Evolutionary conservation across 2,888 invertebrate species (phyloP), one percentile per base, ranked within the genome.

Genomic region (Protophormia terraenovae): DNA sequence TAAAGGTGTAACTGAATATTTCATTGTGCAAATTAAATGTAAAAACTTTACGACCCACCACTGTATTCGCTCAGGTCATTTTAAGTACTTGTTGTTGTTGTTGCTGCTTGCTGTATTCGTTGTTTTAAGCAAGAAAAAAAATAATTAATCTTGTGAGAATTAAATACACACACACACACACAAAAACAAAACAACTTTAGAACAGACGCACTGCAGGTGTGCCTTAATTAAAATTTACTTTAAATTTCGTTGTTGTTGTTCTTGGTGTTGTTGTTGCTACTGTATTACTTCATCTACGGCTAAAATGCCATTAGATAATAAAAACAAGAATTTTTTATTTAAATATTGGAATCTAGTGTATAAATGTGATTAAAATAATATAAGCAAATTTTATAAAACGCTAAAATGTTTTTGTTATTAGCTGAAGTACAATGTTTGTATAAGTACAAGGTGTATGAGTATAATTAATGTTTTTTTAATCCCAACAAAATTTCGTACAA

Each of bases 151-250:
- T 77, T 66, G 27, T 12, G 82, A 71, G 82, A 83, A 58, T 83
- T 77, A 47, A 82, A 55, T 6, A 38, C 16, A 62, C 1, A 47
- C 14, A 60, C 1, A 60, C 14, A 16, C 38, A 73, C 16, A 69
- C 16, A 27, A 38, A 69, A n/a, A n/a, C 62, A 29, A 41, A 66
- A 47, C 1, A 22, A 6, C 32, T 58, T 32, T 38, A n/a, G n/a
- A 76, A 80, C 76, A 80, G 84, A 81, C 80, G 76, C 80, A 84
- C 80, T 84, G 84, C 84, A 84, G 84, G 84, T 84, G 79, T 38
- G 76, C 45, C 45, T 67, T 84, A 84, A 84, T 84, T 84, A 84
- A 84, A 80, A 81, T 76, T 77, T 84, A 71, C 71, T 58, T 58
- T 66, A 47, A 67, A 58, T 38, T 38, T 38, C 8, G 8, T 35